Conservation (phyloP, 2,888 invertebrate species). For the Hanleya hanleyi region DNA sequence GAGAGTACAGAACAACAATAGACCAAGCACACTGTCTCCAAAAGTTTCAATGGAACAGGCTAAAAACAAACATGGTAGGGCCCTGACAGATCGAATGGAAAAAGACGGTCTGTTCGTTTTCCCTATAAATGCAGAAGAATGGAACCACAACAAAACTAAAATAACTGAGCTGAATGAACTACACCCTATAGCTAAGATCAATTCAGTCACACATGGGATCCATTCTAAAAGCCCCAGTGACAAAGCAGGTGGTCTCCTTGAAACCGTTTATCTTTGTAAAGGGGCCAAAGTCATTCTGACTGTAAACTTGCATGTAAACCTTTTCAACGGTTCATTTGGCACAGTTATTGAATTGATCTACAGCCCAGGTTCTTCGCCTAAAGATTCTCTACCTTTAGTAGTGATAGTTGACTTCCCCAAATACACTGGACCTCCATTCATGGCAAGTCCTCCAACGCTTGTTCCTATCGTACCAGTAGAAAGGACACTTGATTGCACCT, state of each 20-base stretch:
- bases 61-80: conserved; percentile 12
- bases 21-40: conserved; percentile 14
- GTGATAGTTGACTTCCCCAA: conserved; percentile 41
- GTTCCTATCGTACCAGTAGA: conserved; percentile 38
- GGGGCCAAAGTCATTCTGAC: conserved; percentile 38
- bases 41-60: conserved; percentile 5
- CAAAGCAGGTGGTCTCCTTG: conserved; percentile 26
- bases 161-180: conserved; percentile 23
- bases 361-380: conserved; percentile 20
- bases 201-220: conserved; percentile 14
- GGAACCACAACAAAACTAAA: conserved; percentile 30
- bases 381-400: conserved; percentile 34
- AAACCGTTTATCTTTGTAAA: conserved; percentile 26
- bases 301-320: conserved; percentile 28
- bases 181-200: conserved; percentile 32
- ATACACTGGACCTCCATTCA: conserved; percentile 43
- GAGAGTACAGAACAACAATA: neutral
- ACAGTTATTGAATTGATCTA: conserved; percentile 37
- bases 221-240: conserved; percentile 30
- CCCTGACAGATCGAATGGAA: conserved; percentile 13
- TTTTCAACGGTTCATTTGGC: conserved; percentile 39
- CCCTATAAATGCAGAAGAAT: conserved; percentile 15
- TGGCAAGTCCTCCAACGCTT: conserved; percentile 14
- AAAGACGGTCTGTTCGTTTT: conserved; percentile 22
- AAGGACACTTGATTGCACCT: conserved; percentile 35